phyloP scores from a whole-genome alignment of 1,140 invertebrate species.

The Plutomurus gul region DNA sequence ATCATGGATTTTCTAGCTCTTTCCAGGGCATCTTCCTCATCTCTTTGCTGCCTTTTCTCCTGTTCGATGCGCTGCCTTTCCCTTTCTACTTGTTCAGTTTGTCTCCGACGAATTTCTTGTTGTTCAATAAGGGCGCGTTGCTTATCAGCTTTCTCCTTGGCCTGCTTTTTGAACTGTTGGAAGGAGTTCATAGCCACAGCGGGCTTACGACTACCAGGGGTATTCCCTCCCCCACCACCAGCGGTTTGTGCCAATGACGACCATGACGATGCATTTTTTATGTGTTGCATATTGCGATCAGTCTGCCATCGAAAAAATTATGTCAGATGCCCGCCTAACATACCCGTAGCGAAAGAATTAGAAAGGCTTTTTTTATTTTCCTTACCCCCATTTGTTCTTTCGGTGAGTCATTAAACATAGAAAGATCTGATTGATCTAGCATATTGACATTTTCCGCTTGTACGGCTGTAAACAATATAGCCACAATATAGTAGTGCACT shows the following conservation, averaged over 20 bases:
- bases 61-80: constrained; percentile 78
- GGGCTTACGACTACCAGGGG: constrained; percentile 40
- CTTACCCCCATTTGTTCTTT: neutral
- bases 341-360: neutral
- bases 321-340: neutral
- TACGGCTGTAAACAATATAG: neutral
- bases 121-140: constrained; percentile 82
- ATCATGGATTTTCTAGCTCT: constrained; percentile 63
- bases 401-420: neutral
- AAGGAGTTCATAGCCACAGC: constrained; percentile 63
- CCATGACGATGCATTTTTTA: constrained; percentile 89
- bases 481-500: neutral
- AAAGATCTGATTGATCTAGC: constrained; percentile 7
- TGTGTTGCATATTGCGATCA: neutral
- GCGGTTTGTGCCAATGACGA: constrained; percentile 79
- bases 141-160: constrained; percentile 90
- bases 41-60: constrained; percentile 74
- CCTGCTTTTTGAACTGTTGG: constrained; percentile 89
- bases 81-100: constrained; percentile 82
- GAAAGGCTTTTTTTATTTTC: constrained; percentile 56
- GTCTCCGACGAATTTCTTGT: constrained; percentile 73
- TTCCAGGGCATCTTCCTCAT: constrained; percentile 79
- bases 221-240: constrained; percentile 58
- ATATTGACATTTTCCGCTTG: neutral
- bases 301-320: neutral